phyloP scores from a whole-genome alignment of 2,797 vertebrate genomes.

The Peromyscus melanophrys region DNA sequence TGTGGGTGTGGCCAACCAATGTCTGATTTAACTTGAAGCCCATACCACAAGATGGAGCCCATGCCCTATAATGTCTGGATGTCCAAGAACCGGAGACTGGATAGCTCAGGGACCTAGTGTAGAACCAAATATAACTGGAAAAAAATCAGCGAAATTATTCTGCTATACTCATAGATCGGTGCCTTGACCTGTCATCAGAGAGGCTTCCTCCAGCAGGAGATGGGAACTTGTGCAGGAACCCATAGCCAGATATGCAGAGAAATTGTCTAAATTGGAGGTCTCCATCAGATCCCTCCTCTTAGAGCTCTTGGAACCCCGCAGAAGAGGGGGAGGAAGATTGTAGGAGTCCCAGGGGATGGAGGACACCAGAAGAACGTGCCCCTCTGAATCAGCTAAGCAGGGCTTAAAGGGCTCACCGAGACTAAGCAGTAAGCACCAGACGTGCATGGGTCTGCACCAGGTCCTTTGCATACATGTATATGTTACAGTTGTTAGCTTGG shows the following conservation, averaged over 20 bases:
- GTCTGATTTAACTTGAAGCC: not conserved
- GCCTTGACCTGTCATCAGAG: not conserved
- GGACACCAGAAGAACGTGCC: not conserved
- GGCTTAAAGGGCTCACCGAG: not conserved
- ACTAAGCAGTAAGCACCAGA: not conserved
- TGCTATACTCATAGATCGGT: not conserved
- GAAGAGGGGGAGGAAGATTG: not conserved
- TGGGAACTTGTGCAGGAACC: too few relatives aligned
- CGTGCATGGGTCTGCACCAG: not conserved
- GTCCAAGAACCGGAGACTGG: not conserved
- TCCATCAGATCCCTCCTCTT: not conserved
- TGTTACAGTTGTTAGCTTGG: not conserved
- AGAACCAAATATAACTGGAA: not conserved
- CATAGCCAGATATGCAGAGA: not conserved
- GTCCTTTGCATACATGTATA: not conserved
- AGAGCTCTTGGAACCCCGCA: not conserved
- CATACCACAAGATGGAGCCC: not conserved
- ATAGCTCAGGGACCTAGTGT: not conserved
- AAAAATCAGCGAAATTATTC: not conserved
- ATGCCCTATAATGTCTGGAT: not conserved
- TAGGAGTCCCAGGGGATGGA: not conserved
- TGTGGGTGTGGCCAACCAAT: not conserved
- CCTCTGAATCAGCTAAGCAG: not conserved
- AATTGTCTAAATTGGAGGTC: not conserved
- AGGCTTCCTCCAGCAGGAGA: not conserved